phyloP scores from a whole-genome alignment of 2,113 vertebrate genomes.

The Neotoma lepida region DNA sequence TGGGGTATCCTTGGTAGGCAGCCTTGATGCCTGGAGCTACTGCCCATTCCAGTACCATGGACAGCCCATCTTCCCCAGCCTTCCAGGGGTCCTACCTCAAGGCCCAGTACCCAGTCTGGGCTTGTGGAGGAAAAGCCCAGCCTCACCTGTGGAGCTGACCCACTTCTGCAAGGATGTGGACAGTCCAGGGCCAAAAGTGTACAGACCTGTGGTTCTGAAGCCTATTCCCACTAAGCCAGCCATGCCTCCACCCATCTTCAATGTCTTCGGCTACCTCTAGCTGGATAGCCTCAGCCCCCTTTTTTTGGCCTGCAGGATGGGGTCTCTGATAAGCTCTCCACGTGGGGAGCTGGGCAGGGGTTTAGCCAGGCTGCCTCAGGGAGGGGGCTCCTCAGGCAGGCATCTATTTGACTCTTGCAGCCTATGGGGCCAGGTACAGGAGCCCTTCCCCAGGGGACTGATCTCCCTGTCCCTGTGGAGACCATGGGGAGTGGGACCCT shows the following conservation, averaged over 20 bases:
- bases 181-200: constrained; percentile 84
- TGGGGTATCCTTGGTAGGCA: constrained; percentile 82
- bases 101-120: constrained; percentile 84
- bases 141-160: constrained; percentile 81
- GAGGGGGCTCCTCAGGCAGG: not conserved
- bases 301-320: not conserved
- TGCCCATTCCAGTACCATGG: constrained; percentile 93
- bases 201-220: constrained; percentile 94
- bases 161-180: constrained; percentile 85
- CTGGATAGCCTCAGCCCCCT: not conserved
- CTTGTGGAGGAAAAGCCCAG: constrained; percentile 88
- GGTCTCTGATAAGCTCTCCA: not conserved
- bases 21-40: constrained; percentile 89
- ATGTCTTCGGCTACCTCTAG: constrained; percentile 96
- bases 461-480: not conserved
- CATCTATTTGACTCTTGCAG: not conserved
- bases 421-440: not conserved
- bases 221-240: constrained; percentile 97
- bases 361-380: not conserved
- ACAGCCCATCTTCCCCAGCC: constrained; percentile 89
- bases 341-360: not conserved
- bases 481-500: constrained; percentile 50
- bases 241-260: constrained; percentile 90
- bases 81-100: constrained; percentile 85
- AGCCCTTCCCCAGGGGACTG: not conserved